Base-by-base conservation (phyloP, 2,888 invertebrate genomes). In the Troides helena region DNA sequence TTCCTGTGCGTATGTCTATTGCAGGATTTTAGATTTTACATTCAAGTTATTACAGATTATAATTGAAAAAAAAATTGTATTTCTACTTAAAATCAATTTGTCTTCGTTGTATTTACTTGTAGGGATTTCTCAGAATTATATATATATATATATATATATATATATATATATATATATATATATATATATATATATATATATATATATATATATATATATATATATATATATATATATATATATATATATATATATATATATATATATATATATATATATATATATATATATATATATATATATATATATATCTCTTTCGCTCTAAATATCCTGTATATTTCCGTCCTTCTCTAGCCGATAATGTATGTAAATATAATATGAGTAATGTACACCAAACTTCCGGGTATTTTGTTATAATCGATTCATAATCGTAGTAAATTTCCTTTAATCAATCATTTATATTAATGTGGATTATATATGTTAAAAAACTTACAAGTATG, bases 401-500 rank as follows among this genome's bases (percentile, higher is more conserved):
- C 69, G 64, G 56, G 69, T 56, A 18, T 56, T 61, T 56, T 12
- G 18, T n/a, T 53, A 25, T 65, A 65, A 56, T 65, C 25, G n/a
- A 60, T 69, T 63, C 59, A 18, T 14, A 50, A 46, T 17, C 39
- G 23, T 14, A 50, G 39, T 23, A 60, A 53, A 53, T 64, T 64
- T 68, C 59, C 68, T 60, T 39, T 53, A 60, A 60, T 68, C 59
- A 60, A 68, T 63, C 64, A 68, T 60, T n/a, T 57, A n/a, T 39
- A 10, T 18, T 57, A 57, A 21, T 57, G 8, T 57, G 14, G 5
- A 50, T 50, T 50, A 50, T 18, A 50, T 17, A 50, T 17, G 18
- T 50, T 50, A 50, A 50, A 2, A 18, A 5, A 50, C 2, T 17
- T 50, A 18, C 18, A 18, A 50, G 4, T 12, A 50, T 50, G 1